A percentile compares a stretch with the other conserved stretches of the same genome.
Evolutionary conservation across 2,113 vertebrate species (phyloP).

Genomic region (Charadrius vociferus): DNA sequence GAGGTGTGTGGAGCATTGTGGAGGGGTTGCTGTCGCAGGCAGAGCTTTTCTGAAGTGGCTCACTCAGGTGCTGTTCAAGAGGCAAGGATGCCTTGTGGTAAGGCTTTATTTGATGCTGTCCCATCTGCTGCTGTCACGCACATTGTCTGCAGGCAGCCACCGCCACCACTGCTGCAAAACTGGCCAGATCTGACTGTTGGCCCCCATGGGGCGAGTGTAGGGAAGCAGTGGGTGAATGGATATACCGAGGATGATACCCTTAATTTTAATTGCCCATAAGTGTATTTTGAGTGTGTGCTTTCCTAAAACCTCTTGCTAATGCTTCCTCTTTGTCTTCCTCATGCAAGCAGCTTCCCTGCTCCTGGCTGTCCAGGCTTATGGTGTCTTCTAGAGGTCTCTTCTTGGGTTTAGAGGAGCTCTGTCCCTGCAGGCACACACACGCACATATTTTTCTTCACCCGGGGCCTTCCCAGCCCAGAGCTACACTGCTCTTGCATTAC

Average conservation of each 20-base stretch:
- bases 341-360: neutral
- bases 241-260: neutral
- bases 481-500: neutral
- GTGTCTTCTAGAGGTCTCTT: neutral
- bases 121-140: neutral
- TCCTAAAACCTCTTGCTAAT: neutral
- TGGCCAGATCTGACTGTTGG: neutral
- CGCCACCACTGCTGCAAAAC: neutral
- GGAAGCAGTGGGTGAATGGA: neutral
- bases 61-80: rapidly evolving
- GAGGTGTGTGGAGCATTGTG: neutral
- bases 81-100: neutral
- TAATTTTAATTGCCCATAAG: rapidly evolving
- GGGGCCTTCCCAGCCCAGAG: neutral
- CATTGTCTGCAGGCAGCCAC: neutral
- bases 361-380: neutral
- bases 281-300: neutral
- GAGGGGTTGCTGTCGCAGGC: neutral
- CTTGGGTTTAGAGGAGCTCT: neutral
- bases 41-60: neutral
- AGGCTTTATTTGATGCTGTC: neutral
- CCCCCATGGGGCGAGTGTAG: neutral
- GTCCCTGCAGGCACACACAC: neutral
- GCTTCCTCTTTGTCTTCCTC: neutral
- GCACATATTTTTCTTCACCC: neutral